Evolutionary conservation across 2,113 vertebrate species (phyloP).

Genomic region (Lepidothrix coronata): DNA sequence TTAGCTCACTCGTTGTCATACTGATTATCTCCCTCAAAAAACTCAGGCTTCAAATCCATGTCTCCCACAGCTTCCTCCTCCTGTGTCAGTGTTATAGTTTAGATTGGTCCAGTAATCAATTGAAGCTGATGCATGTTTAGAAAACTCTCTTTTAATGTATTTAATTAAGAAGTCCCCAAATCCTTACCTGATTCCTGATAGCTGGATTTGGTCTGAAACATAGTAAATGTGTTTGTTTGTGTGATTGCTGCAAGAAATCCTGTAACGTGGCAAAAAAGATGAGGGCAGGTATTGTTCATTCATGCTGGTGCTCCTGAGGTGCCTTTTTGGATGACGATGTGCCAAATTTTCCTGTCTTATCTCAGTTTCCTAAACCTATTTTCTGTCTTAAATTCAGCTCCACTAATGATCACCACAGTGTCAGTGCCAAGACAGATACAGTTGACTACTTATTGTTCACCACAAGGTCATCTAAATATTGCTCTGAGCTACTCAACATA

Average conservation of each 20-base stretch:
- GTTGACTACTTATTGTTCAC: neutral
- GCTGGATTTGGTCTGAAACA: neutral
- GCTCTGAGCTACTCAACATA: neutral
- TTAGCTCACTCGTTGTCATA: neutral
- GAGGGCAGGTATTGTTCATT: neutral
- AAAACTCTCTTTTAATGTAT: neutral
- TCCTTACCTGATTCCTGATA: neutral
- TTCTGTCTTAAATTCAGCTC: neutral
- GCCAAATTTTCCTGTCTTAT: neutral
- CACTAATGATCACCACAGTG: neutral
- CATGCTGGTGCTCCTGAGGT: neutral
- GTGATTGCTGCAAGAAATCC: neutral
- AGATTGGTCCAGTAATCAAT: neutral
- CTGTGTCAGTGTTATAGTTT: neutral
- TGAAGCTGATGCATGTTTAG: neutral
- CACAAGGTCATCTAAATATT: neutral
- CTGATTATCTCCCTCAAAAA: neutral
- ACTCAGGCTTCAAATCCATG: neutral
- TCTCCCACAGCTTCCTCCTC: neutral
- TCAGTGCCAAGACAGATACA: conserved; percentile 15
- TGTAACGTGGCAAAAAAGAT: neutral
- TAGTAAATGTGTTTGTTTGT: neutral
- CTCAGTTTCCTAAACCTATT: neutral
- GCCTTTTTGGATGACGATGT: neutral
- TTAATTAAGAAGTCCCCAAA: neutral